Evolutionary conservation across 2,888 invertebrate species (phyloP).

Genomic region (Sarcophaga rosellei): DNA sequence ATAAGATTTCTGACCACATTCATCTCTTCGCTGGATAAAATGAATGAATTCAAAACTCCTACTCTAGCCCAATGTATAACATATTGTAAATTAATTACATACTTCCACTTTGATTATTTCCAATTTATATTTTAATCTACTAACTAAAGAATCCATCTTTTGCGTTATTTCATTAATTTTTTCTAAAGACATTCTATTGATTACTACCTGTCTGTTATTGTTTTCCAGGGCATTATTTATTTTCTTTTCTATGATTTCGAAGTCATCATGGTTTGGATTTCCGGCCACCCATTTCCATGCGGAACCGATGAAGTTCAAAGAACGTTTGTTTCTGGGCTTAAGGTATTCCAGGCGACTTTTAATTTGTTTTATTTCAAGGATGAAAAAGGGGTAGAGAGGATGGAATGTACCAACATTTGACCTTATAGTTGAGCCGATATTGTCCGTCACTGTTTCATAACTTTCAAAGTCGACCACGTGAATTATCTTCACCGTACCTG

Average conservation of each 20-base stretch:
- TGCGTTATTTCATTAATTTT: neutral
- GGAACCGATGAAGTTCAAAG: slow-evolving; percentile 42
- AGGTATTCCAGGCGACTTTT: neutral
- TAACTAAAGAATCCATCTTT: neutral
- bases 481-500: slow-evolving; percentile 47
- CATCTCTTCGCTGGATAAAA: slow-evolving; percentile 1
- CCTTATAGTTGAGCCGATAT: neutral
- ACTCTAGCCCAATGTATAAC: slow-evolving; percentile 55
- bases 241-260: too few relatives aligned
- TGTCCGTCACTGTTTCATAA: neutral
- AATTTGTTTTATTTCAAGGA: neutral
- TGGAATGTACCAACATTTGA: neutral
- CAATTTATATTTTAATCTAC: slow-evolving; percentile 4
- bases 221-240: too few relatives aligned
- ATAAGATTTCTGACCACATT: slow-evolving; percentile 3
- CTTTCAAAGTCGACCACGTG: slow-evolving; percentile 54
- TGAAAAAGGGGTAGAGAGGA: too few relatives aligned
- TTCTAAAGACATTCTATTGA: slow-evolving; percentile 4
- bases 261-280: slow-evolving; percentile 24
- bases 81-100: slow-evolving; percentile 48
- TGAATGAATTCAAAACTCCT: slow-evolving; percentile 33
- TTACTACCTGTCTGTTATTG: too few relatives aligned
- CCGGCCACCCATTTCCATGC: slow-evolving; percentile 41
- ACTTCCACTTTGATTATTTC: slow-evolving; percentile 49
- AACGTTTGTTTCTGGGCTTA: slow-evolving; percentile 21